Evolutionary conservation across 1,140 invertebrate species (phyloP).

Genomic region (Heliconius eleuchia): DNA sequence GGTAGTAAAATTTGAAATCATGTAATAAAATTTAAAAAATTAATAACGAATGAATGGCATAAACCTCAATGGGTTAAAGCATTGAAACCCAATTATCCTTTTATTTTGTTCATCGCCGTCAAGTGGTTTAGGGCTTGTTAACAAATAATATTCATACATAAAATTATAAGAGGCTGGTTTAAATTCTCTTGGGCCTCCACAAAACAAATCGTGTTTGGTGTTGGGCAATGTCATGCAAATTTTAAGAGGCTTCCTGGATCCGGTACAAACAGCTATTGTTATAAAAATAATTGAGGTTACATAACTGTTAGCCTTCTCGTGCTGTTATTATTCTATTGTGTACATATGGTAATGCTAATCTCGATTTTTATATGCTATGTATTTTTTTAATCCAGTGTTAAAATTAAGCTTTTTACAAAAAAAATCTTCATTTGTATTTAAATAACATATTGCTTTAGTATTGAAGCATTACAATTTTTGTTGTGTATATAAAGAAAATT

Average conservation of each 20-base stretch:
- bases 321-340: conserved; percentile 47
- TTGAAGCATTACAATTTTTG: no score
- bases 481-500: no score
- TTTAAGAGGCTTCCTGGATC: conserved; percentile 55
- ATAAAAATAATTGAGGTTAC: conserved; percentile 73
- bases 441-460: no score
- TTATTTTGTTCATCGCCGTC: conserved; percentile 25
- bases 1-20: no score
- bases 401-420: no score
- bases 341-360: conserved; percentile 27
- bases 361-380: conserved; percentile 19
- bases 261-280: conserved; percentile 67
- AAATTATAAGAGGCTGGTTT: conserved; percentile 48
- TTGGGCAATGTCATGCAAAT: conserved; percentile 74
- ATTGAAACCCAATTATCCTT: conserved; percentile 25
- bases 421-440: no score
- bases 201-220: conserved; percentile 65
- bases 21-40: neutral
- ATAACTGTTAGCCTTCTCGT: conserved; percentile 46
- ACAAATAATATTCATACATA: conserved; percentile 53
- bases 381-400: neutral
- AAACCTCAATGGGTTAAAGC: conserved; percentile 11
- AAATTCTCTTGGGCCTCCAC: conserved; percentile 53
- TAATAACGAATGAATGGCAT: neutral
- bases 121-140: conserved; percentile 21